Conservation (phyloP, 1,140 invertebrate genomes). For the Pygmarrhopalites habei region DNA sequence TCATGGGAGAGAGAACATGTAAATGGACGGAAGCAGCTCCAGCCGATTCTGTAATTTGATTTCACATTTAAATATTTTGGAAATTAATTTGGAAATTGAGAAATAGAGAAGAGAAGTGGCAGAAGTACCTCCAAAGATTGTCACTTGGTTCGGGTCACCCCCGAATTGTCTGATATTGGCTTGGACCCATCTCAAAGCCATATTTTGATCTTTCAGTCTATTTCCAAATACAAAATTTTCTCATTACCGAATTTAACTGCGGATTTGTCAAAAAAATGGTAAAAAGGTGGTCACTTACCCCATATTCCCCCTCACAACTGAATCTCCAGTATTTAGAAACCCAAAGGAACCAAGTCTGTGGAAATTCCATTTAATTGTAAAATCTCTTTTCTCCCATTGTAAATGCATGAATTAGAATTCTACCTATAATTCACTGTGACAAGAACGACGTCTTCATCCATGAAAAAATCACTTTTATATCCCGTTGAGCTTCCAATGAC, state of each 20-base stretch:
- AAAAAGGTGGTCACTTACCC: background rate
- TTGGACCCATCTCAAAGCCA: slow-evolving; percentile 25
- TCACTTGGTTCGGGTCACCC: slow-evolving; percentile 9
- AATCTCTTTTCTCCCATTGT: too few relatives aligned
- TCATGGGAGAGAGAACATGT: slow-evolving; percentile 20
- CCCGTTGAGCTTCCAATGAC: background rate
- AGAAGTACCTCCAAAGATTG: slow-evolving; percentile 13
- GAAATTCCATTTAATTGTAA: too few relatives aligned
- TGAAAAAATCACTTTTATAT: slow-evolving; percentile 7
- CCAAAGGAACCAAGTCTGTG: background rate
- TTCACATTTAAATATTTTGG: too few relatives aligned
- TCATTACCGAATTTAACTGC: too few relatives aligned
- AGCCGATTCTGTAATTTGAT: too few relatives aligned
- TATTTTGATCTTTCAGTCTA: slow-evolving; percentile 15
- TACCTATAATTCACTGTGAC: slow-evolving; percentile 15
- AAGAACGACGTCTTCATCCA: slow-evolving; percentile 21
- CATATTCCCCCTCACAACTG: slow-evolving; percentile 9
- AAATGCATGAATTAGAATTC: background rate
- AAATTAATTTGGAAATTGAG: too few relatives aligned
- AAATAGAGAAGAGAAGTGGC: background rate
- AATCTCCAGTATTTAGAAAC: slow-evolving; percentile 15
- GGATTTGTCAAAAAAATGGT: too few relatives aligned
- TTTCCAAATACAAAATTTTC: background rate
- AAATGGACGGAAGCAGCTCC: slow-evolving; percentile 23
- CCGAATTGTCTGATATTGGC: slow-evolving; percentile 15